Evolutionary conservation across 2,888 invertebrate species (phyloP).

Genomic region (Brenthis hecate): DNA sequence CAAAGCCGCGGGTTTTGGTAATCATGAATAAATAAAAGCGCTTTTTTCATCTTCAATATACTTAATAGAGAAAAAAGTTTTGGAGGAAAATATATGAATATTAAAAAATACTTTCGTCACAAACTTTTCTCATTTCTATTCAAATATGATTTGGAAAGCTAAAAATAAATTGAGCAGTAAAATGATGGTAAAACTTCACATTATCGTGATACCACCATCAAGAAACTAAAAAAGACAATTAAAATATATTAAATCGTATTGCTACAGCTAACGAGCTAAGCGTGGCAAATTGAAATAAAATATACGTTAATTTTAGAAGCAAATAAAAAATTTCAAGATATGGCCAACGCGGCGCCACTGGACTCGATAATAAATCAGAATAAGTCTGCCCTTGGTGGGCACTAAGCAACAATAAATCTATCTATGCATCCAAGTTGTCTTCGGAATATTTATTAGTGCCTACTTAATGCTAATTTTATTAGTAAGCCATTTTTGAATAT

Average conservation of each 20-base stretch:
- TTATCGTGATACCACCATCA: conserved; percentile 14
- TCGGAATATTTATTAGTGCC: background rate
- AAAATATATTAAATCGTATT: conserved; percentile 37
- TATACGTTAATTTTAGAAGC: conserved; percentile 50
- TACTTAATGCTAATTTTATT: too few species aligned
- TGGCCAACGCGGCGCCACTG: conserved; percentile 53
- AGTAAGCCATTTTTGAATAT: too few species aligned
- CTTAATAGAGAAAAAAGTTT: too few species aligned
- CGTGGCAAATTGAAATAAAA: conserved; percentile 46
- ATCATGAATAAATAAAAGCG: too few species aligned
- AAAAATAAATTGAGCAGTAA: background rate
- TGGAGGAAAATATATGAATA: too few species aligned
- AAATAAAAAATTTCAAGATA: conserved; percentile 49
- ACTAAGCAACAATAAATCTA: conserved; percentile 30
- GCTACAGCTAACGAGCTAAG: conserved; percentile 31
- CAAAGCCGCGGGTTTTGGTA: too few species aligned
- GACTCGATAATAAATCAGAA: conserved; percentile 42
- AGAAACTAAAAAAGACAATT: conserved; percentile 34
- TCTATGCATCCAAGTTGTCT: conserved; percentile 16
- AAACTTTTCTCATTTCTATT: too few species aligned
- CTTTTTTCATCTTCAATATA: too few species aligned
- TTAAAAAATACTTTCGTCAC: too few species aligned
- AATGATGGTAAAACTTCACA: conserved; percentile 1
- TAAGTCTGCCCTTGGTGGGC: conserved; percentile 26
- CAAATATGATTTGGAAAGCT: too few species aligned